A percentile compares a stretch with the other conserved stretches of the same genome.
Conservation (phyloP, 2,797 vertebrate genomes). For the Rhinogobio ventralis region DNA sequence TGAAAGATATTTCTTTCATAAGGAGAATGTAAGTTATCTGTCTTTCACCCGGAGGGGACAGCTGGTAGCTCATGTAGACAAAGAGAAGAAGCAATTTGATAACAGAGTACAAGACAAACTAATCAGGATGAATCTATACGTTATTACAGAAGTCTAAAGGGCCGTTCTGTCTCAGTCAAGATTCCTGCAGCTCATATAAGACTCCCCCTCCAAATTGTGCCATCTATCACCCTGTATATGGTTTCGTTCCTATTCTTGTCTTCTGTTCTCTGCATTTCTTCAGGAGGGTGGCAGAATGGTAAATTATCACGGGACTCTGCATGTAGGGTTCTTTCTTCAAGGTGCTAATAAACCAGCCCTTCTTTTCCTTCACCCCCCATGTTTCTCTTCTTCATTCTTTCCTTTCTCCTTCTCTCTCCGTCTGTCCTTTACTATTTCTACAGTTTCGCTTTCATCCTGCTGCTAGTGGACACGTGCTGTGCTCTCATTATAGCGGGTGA, state of each 20-base stretch:
- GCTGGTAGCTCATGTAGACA: conserved; percentile 37
- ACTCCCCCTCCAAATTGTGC: conserved; percentile 77
- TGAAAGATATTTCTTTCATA: conserved; percentile 15
- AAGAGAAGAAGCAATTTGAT: conserved; percentile 33
- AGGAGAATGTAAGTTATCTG: conserved; percentile 7
- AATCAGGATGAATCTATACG: conserved; percentile 72
- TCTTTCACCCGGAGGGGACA: conserved; percentile 13
- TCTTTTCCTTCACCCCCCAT: conserved; percentile 38
- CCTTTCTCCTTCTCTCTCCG: conserved; percentile 52
- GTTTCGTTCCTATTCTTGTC: conserved; percentile 41
- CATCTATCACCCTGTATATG: conserved; percentile 76
- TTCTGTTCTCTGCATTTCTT: conserved; percentile 52
- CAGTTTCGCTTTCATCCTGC: conserved; percentile 69
- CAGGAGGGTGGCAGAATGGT: conserved; percentile 67
- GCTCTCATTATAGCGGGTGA: conserved; percentile 73
- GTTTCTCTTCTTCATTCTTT: conserved; percentile 40
- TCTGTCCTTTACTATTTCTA: conserved; percentile 57
- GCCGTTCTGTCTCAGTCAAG: conserved; percentile 80
- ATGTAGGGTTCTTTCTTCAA: conserved; percentile 63
- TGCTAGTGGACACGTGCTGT: conserved; percentile 68
- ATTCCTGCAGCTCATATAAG: conserved; percentile 84
- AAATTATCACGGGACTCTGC: conserved; percentile 70
- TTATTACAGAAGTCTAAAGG: conserved; percentile 75
- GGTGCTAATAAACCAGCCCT: conserved; percentile 68
- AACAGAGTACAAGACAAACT: conserved; percentile 53